Base-by-base conservation (phyloP, 2,797 vertebrate species). In the Gobio occitaniae region DNA sequence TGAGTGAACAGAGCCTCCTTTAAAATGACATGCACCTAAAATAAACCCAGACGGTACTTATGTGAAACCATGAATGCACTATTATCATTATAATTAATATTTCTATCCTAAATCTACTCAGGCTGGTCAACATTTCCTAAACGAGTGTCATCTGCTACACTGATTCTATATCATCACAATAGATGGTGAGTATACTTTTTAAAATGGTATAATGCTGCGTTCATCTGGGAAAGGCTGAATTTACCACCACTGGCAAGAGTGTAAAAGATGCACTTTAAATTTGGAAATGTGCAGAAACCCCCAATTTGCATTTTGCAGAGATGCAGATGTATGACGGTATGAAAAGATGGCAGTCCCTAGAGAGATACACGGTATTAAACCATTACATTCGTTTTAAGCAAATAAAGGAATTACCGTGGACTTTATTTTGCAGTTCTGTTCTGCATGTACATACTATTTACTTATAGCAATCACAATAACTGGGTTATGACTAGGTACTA, bases 11-110 rank as follows among this genome's bases (percentile, higher is more conserved):
- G 83, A 87, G 84, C 41, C 86, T 86, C 86, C 84, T 89, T 88
- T 71, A 85, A 89, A 88, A 89, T 87, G 75, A 68, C 79, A 72
- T 54, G 32, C 17, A 54, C 82, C 84, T 91, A 90, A 91, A 90
- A 90, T 87, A 90, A 86, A 48, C 41, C 29, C 36, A 48, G 71
- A 61, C 71, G 54, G 78, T 72, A 83, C 84, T 89, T 63, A 86
- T 87, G 83, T 83, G 17, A 81, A 83, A 80, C 78, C 88, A 89
- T 79, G 85, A 84, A 82, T 72, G 16, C 25, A 63, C 68, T 65
- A 66, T 74, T 74, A 79, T 63, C 59, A 83, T 48, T 63, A 74
- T 80, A 80, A 84, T 48, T 52, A 66, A 71, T 63, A 47, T 63
- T 41, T 52, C 7, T 21, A 15, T 80, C 9, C 56, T 65, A 61